phyloP scores from a whole-genome alignment of 2,113 vertebrate species.

The Cryptoleucopteryx plumbea region DNA sequence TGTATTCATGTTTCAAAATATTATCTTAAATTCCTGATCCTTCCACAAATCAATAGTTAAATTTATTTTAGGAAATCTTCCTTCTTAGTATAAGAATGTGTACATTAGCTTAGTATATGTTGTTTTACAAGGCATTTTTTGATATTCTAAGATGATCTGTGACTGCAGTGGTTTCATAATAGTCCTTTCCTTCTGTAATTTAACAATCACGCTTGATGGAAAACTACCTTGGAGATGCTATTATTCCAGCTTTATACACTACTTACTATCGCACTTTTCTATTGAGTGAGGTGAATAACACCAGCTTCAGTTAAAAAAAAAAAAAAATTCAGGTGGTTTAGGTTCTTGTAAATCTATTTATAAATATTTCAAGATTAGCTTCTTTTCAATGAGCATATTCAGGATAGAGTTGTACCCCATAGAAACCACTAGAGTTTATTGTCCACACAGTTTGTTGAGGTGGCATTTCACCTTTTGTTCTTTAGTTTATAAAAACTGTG shows the following conservation, averaged over 20 bases:
- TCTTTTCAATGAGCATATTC: not conserved
- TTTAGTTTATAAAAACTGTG: not conserved
- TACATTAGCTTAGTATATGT: not conserved
- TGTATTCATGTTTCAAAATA: not conserved
- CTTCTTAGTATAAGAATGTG: not conserved
- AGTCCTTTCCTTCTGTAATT: constrained; percentile 9
- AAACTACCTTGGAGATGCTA: not conserved
- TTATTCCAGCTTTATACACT: not conserved
- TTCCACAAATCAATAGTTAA: not conserved
- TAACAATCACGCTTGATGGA: constrained; percentile 1
- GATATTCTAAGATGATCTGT: not conserved
- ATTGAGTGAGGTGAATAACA: not conserved
- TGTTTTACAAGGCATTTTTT: not conserved
- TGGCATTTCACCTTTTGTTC: not conserved
- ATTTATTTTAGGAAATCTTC: not conserved
- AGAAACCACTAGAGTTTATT: not conserved
- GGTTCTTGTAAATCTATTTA: not conserved
- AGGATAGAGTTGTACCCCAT: not conserved
- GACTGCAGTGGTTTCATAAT: not conserved
- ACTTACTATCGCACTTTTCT: not conserved
- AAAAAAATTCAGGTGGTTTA: not conserved
- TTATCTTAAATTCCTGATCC: not conserved
- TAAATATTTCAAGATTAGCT: not conserved
- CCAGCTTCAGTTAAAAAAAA: not conserved
- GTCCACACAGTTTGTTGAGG: not conserved